Base-by-base conservation (phyloP, 2,888 invertebrate genomes). In the Drosophila colorata region DNA sequence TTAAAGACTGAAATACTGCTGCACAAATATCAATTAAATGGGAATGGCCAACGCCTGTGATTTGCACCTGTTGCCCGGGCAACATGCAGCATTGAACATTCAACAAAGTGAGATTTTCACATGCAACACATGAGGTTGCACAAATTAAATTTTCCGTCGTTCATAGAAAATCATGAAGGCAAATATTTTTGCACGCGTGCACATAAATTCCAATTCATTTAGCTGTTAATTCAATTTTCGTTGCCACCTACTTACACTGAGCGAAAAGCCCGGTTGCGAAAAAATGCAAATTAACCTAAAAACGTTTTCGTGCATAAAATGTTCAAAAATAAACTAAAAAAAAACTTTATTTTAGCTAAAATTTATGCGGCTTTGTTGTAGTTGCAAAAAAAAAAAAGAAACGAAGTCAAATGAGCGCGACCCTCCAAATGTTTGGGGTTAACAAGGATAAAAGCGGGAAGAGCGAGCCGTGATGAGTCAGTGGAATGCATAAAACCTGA, bases 241-340 rank as follows among this genome's bases (percentile, higher is more conserved):
- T 47, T 41, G 46, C 38, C 52, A 60, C 43, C 55, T 47, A 53
- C 31, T 33, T 52, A 74, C 70, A 59, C 58, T 41, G 51, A 9
- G 57, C 51, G 31, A 51, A 74, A 52, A 44, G 58, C 35, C n/a
- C 38, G 37, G 38, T 20, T 20, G 40, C 44, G 61, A 56, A 64
- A 64, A 59, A 43, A 66, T 72, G 78, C 74, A 83, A 83, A 83
- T 83, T 83, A 85, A 85, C 83, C 83, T 72, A 80, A 69, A 83
- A 83, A 85, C 85, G 70, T 78, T 82, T 68, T 83, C 83, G 80
- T 79, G 83, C 83, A 83, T 82, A 74, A 83, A 85, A 85, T 79
- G 74, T 67, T 72, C 59, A 79, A 80, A 85, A 72, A 16, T 11
- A 35, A 5, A 20, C 4, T 1, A 16, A 35, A 16, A 8, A 16